Base-by-base conservation (phyloP, 2,888 invertebrate species). In the Tholera decimalis region DNA sequence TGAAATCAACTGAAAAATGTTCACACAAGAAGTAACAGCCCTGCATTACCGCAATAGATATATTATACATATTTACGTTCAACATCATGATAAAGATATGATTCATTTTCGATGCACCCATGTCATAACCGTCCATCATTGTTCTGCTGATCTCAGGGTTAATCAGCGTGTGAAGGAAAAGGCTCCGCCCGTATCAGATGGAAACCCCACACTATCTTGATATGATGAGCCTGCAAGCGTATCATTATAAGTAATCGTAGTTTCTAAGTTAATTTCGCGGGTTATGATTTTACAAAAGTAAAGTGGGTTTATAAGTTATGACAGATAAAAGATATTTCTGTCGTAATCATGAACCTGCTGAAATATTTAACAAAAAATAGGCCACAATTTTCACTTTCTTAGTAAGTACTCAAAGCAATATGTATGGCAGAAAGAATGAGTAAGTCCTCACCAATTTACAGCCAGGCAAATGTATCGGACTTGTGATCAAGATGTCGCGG, bases 121-220 rank as follows among this genome's bases (percentile, higher is more conserved):
- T 24, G 41, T 15, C 11, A 18, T 18, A 15, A 13, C 22, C 1
- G 28, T 18, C 28, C n/a, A 18, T 53, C 15, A 18, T 22, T 35
- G 13, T 4, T 13, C 1, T 13, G 54, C 9, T n/a, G 24, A 43
- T 24, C 64, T 15, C 8, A 11, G 8, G 28, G 54, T 24, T 30
- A 67, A 11, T 24, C 28, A 37, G 22, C 55, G 37, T 37, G 61
- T 30, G 54, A 24, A 20, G 37, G n/a, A 22, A 20, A 60, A 37
- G 3, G 67, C 28, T 37, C 15, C 28, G n/a, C 20, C 8, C n/a
- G 1, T 28, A 18, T 53, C 35, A 7, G 35, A 28, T 15, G 13
- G 5, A 8, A 13, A 11, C 26, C 13, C 26, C 24, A 11, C 18
- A 18, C 24, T 26, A 8, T 37, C 53, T 53, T 11, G 53, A 53